phyloP scores from a whole-genome alignment of 2,113 vertebrate genomes.

The Microcebus lehilahytsara region DNA sequence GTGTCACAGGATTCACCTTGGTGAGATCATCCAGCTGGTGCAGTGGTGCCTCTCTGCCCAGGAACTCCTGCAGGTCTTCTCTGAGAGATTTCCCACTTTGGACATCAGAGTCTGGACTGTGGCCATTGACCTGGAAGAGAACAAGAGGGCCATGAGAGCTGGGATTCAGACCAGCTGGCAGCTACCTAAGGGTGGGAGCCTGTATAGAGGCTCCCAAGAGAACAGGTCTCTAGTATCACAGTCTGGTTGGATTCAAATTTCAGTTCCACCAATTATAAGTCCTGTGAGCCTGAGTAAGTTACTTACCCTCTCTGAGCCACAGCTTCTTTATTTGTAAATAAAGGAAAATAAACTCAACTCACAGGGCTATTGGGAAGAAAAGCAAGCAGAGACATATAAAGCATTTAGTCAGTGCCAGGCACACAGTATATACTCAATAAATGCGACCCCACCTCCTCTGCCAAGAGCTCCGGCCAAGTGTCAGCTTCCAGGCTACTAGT shows the following conservation, averaged over 20 bases:
- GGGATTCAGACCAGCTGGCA: not conserved
- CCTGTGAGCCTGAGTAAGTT: not conserved
- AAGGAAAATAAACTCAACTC: constrained; percentile 43
- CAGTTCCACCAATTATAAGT: not conserved
- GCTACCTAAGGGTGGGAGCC: not conserved
- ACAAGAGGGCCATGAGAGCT: not conserved
- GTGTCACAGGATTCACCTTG: constrained; percentile 95
- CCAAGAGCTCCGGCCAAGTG: not conserved
- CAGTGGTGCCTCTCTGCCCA: constrained; percentile 88
- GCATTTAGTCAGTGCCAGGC: not conserved
- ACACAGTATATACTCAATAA: not conserved
- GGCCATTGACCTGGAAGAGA: constrained; percentile 82
- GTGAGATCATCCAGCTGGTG: constrained; percentile 95
- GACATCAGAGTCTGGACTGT: constrained; percentile 55
- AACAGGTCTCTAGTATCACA: not conserved
- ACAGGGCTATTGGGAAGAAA: not conserved
- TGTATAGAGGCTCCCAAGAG: not conserved
- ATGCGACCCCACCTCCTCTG: not conserved
- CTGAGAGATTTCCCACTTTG: constrained; percentile 77
- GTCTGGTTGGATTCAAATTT: constrained; percentile 1
- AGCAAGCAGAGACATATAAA: not conserved
- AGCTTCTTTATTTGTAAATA: constrained; percentile 28
- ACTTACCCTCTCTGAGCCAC: not conserved
- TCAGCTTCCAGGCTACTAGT: not conserved
- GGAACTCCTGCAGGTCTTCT: constrained; percentile 89